Base-by-base conservation (phyloP, 2,888 invertebrate genomes). In the Trisateles emortualis region DNA sequence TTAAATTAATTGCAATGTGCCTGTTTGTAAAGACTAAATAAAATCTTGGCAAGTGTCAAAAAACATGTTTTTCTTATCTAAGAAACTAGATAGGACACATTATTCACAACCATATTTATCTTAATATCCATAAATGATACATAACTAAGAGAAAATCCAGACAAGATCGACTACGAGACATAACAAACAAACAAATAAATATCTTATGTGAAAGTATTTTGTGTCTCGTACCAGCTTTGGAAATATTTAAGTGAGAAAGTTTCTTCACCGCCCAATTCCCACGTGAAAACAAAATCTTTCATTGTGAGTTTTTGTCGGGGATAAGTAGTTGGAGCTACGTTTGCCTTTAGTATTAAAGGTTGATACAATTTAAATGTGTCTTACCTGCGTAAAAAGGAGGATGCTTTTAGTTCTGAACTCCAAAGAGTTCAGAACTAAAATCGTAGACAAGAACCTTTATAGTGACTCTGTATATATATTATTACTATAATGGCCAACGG, bases 181-280 rank as follows among this genome's bases (percentile, higher is more conserved):
- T 44, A 22, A 48, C 52, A 65, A 65, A 65, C 65, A 65, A 68
- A 64, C 64, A 51, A 46, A 65, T 68, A 65, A 65, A 65, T 68
- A 59, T 46, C 53, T 33, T 41, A 43, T 52, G 51, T 68, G 14
- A 10, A 32, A 30, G 38, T 55, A 38, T 55, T 44, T 63, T 54
- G 45, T 33, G 33, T 33, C 33, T 33, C 33, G 48, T 42, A 41
- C 11, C 16, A 22, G 47, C 16, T 48, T 51, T 33, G 35, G 48
- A 51, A 47, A 32, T n/a, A 49, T 17, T 26, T 41, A 47, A 30
- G 41, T 38, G n/a, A 14, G 51, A 45, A 49, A 49, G 42, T 41
- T 58, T 33, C 22, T 39, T 52, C 38, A 53, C 38, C 41, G 8
- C 35, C 35, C 3, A 24, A 49, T 49, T 49, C 48, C 41, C 41